Percentiles rank a stretch among this genome's conserved stretches.
Evolutionary conservation across 2,888 invertebrate species (phyloP).

Genomic region (Therioaphis trifolii): DNA sequence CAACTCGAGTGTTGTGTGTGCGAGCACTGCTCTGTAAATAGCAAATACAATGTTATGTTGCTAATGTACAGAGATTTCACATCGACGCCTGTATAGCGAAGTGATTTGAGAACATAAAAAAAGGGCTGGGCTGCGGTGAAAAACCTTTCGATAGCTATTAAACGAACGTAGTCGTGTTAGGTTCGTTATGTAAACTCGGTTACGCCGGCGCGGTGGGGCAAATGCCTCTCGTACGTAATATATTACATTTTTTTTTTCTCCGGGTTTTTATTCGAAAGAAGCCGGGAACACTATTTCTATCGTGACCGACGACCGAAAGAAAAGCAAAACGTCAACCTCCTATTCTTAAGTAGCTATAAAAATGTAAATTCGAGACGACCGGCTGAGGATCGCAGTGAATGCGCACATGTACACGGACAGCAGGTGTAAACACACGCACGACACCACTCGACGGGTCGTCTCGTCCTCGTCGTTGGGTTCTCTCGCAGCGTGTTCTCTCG

Average conservation of each 20-base stretch:
- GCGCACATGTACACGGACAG: not conserved
- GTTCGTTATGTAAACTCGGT: not conserved
- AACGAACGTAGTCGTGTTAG: too few relatives aligned
- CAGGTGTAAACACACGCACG: conserved; percentile 8
- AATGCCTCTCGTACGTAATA: not conserved
- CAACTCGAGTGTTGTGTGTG: too few relatives aligned
- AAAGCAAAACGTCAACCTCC: not conserved
- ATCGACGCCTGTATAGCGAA: too few relatives aligned
- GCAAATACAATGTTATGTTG: too few relatives aligned
- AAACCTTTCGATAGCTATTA: not conserved
- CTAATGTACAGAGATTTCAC: too few relatives aligned
- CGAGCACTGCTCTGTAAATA: too few relatives aligned
- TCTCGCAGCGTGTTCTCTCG: not conserved
- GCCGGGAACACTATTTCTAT: not conserved
- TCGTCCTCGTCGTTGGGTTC: too few relatives aligned
- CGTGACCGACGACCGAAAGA: not conserved
- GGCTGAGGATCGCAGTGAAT: not conserved
- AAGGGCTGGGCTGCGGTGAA: too few relatives aligned
- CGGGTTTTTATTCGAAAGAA: not conserved
- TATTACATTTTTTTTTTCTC: too few relatives aligned
- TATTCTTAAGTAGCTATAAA: not conserved
- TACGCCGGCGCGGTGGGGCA: too few relatives aligned
- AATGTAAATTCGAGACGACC: not conserved
- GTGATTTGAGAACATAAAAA: too few relatives aligned
- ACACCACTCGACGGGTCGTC: not conserved